Percentiles rank a stretch among this genome's conserved stretches.
Evolutionary conservation across 2,113 vertebrate genomes (phyloP).

Genomic region (Thomomys bottae): DNA sequence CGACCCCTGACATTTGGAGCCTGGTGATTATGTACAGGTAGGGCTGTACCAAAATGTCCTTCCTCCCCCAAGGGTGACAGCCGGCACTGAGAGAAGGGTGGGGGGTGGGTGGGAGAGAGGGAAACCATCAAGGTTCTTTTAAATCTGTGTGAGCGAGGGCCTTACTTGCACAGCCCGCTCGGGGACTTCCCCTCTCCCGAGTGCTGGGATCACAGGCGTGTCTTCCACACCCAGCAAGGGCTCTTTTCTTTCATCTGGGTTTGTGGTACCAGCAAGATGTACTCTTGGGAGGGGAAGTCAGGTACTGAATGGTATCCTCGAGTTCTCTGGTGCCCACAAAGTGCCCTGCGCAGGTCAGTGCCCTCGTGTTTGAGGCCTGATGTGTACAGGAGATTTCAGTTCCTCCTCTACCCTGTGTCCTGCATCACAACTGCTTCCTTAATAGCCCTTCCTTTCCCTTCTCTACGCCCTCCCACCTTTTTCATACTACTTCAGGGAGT

Average conservation of each 20-base stretch:
- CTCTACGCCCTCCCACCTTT: too few relatives aligned
- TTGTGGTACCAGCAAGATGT: neutral
- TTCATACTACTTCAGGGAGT: too few relatives aligned
- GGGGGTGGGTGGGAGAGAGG: neutral
- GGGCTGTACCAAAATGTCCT: neutral
- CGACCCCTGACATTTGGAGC: neutral
- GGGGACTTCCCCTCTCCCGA: neutral
- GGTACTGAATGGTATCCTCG: too few relatives aligned
- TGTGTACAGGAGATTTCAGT: too few relatives aligned
- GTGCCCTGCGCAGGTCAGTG: neutral
- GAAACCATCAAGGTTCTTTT: rapidly evolving
- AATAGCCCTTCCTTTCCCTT: neutral
- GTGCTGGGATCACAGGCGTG: neutral
- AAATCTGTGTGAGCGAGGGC: rapidly evolving
- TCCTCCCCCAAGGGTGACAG: neutral
- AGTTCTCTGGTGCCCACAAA: neutral
- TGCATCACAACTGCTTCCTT: neutral
- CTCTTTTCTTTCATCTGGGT: neutral
- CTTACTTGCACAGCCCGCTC: neutral
- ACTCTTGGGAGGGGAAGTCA: neutral
- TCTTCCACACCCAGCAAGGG: neutral
- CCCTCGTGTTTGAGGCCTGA: too few relatives aligned
- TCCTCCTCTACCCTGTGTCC: neutral
- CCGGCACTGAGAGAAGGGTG: rapidly evolving
- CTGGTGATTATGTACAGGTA: neutral